phyloP scores from a whole-genome alignment of 2,888 invertebrate genomes.

The Escarpia spicata region DNA sequence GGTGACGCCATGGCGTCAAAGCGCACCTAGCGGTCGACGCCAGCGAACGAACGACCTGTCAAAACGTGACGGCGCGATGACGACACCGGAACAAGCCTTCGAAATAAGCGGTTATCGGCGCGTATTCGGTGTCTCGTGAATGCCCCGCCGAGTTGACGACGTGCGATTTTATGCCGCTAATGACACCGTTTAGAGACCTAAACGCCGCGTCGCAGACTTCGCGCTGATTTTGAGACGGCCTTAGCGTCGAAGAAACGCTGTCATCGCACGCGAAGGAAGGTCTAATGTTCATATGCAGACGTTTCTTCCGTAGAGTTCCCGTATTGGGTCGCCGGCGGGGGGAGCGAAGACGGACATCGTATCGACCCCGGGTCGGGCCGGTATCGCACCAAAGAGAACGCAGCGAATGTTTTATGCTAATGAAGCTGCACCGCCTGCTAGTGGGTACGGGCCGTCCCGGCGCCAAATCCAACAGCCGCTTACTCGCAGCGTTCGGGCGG shows the following conservation, averaged over 20 bases:
- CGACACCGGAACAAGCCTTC: neutral
- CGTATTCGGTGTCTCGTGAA: neutral
- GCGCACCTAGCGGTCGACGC: neutral
- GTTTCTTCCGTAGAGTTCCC: neutral
- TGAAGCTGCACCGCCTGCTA: neutral
- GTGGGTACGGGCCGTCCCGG: neutral
- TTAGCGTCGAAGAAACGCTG: neutral
- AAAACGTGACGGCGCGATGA: neutral
- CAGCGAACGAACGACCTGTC: neutral
- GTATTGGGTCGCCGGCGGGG: neutral
- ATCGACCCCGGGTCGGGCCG: neutral
- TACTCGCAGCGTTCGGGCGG: neutral
- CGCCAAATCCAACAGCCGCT: constrained; percentile 16
- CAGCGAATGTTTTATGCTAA: neutral
- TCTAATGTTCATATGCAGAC: neutral
- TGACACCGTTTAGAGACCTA: constrained; percentile 6
- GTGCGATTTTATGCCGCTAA: constrained; percentile 2
- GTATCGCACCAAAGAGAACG: neutral
- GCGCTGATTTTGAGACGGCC: neutral
- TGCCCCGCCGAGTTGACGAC: neutral
- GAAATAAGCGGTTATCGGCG: neutral
- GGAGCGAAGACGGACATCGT: neutral
- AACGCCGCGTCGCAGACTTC: neutral
- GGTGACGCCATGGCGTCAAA: neutral
- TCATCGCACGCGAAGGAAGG: neutral